A percentile compares a stretch with the other conserved stretches of the same genome.
Evolutionary conservation across 2,113 vertebrate genomes (phyloP).

Genomic region (Craseonycteris thonglongyai): DNA sequence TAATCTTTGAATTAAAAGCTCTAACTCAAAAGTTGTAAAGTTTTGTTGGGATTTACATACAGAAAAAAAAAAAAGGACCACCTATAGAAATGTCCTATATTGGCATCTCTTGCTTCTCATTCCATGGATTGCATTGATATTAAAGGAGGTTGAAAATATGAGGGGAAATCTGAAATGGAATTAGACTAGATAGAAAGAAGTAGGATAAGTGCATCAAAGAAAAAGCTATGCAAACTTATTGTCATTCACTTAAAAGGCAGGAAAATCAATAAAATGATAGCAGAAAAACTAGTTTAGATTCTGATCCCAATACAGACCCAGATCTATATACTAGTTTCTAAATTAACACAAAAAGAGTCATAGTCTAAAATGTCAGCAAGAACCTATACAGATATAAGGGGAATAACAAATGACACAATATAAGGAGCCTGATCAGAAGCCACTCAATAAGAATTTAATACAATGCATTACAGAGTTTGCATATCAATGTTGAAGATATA

Average conservation of each 20-base stretch:
- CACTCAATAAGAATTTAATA: background rate
- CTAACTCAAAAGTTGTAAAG: conserved; percentile 17
- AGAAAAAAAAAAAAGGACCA: background rate
- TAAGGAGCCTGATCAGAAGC: background rate
- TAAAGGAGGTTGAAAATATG: conserved; percentile 57
- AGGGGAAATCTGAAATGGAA: conserved; percentile 33
- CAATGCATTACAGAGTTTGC: background rate
- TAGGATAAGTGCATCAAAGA: conserved; percentile 21
- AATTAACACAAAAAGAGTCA: background rate
- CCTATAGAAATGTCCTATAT: conserved; percentile 28
- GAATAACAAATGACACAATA: background rate
- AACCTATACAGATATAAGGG: background rate
- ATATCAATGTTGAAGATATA: background rate
- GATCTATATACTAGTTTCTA: background rate
- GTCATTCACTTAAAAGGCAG: conserved; percentile 55
- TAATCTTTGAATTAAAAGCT: conserved; percentile 47
- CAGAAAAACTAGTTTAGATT: conserved; percentile 11
- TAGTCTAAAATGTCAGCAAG: background rate
- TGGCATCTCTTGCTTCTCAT: conserved; percentile 50
- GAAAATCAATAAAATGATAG: conserved; percentile 42
- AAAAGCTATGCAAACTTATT: conserved; percentile 29
- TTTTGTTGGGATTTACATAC: conserved; percentile 14
- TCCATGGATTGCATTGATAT: conserved; percentile 54
- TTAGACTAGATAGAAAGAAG: conserved; percentile 38
- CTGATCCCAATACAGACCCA: background rate